phyloP scores from a whole-genome alignment of 2,113 vertebrate species.

The Pundamilia nyererei region DNA sequence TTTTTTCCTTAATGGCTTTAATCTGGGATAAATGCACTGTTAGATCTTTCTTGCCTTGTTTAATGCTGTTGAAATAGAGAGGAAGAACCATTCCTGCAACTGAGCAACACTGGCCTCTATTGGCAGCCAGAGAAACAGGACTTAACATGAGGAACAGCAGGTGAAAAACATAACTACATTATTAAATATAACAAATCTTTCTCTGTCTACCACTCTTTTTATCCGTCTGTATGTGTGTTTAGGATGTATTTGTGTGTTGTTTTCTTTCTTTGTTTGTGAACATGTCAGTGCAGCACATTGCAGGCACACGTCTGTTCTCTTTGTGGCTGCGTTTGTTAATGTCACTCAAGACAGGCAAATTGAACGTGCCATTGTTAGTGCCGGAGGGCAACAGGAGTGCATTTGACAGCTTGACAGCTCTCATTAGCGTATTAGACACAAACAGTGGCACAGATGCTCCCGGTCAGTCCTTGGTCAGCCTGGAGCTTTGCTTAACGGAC shows the following conservation, averaged over 20 bases:
- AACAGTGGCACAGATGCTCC: slow-evolving; percentile 69
- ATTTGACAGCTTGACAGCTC: slow-evolving; percentile 68
- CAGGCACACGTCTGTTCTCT: slow-evolving; percentile 37
- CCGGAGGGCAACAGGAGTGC: slow-evolving; percentile 51
- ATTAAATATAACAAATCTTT: slow-evolving; percentile 12
- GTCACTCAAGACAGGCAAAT: slow-evolving; percentile 60
- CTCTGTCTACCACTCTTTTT: not conserved
- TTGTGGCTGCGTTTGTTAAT: slow-evolving; percentile 46
- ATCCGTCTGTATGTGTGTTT: not conserved
- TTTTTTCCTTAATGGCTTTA: not conserved
- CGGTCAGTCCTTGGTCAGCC: slow-evolving; percentile 62
- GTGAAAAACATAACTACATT: not conserved
- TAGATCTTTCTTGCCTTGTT: not conserved
- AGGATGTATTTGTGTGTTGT: not conserved
- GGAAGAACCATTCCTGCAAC: not conserved
- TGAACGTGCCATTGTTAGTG: slow-evolving; percentile 65
- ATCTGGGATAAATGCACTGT: not conserved
- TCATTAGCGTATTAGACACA: slow-evolving; percentile 72
- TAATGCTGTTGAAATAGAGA: not conserved
- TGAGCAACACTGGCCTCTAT: slow-evolving; percentile 59
- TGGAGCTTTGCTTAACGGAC: slow-evolving; percentile 49
- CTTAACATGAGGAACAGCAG: not conserved
- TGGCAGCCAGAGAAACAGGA: slow-evolving; percentile 11
- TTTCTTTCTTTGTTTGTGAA: slow-evolving; percentile 20
- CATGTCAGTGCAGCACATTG: not conserved